Evolutionary conservation across 2,888 invertebrate species (phyloP).

Genomic region (Microctonus hyperodae): DNA sequence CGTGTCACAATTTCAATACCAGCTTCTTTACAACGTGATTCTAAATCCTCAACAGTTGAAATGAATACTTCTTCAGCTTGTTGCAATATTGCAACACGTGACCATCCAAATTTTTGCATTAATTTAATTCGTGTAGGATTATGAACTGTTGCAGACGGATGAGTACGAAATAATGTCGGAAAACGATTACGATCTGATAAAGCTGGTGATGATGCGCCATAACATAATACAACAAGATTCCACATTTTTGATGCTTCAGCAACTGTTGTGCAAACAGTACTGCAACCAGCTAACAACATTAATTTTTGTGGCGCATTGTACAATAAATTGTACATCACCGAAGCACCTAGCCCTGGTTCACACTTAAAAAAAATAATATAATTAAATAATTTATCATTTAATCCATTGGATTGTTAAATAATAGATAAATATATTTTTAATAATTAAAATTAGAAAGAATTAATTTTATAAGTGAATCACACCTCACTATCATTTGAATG

Average conservation of each 20-base stretch:
- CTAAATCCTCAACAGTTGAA: slow-evolving; percentile 96
- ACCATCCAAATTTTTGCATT: slow-evolving; percentile 98
- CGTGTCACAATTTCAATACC: slow-evolving; percentile 95
- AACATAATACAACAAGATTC: slow-evolving; percentile 98
- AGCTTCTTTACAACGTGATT: slow-evolving; percentile 88
- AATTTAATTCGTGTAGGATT: slow-evolving; percentile 96
- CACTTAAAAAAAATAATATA: slow-evolving; percentile 78
- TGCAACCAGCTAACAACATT: slow-evolving; percentile 94
- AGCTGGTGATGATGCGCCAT: slow-evolving; percentile 98
- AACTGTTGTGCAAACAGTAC: slow-evolving; percentile 98
- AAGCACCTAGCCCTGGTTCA: slow-evolving; percentile 96
- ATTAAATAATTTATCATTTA: background rate
- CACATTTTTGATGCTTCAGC: slow-evolving; percentile 99
- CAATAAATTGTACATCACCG: slow-evolving; percentile 97
- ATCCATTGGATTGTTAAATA: too few relatives aligned
- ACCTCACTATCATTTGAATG: slow-evolving; percentile 98
- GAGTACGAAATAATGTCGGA: slow-evolving; percentile 97
- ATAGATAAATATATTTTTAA: too few relatives aligned
- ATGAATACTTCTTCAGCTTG: slow-evolving; percentile 99
- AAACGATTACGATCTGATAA: slow-evolving; percentile 96
- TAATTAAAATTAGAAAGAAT: background rate
- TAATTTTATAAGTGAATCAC: slow-evolving; percentile 50
- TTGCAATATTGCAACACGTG: slow-evolving; percentile 94
- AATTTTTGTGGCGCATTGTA: slow-evolving; percentile 95
- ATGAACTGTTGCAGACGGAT: slow-evolving; percentile 98